Percentiles rank a stretch among this genome's conserved stretches.
Evolutionary conservation across 2,888 invertebrate species (phyloP).

Genomic region (Iselma pallidipennis): DNA sequence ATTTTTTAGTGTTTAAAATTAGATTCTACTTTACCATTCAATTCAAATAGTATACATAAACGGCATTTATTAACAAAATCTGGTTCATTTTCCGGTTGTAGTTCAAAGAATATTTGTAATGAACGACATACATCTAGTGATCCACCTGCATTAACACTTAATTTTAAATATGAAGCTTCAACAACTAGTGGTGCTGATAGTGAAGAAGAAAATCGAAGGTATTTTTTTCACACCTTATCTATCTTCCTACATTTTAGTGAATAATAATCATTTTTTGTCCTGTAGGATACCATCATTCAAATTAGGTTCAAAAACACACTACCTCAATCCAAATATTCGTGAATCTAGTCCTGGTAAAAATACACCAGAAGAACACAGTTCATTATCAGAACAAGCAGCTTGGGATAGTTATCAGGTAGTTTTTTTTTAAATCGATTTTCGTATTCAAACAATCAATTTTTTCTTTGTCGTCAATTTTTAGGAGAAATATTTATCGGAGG

Average conservation of each 20-base stretch:
- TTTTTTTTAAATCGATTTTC: conserved; percentile 15
- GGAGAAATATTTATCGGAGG: conserved; percentile 91
- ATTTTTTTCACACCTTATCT: no score
- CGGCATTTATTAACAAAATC: conserved; percentile 65
- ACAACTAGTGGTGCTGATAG: conserved; percentile 70
- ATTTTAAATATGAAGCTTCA: conserved; percentile 62
- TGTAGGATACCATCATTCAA: conserved; percentile 65
- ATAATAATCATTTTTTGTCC: no score
- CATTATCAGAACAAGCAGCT: conserved; percentile 89
- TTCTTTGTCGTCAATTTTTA: conserved; percentile 57
- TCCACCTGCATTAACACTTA: conserved; percentile 62
- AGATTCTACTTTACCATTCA: conserved; percentile 37
- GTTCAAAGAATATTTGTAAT: conserved; percentile 61
- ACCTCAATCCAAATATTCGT: conserved; percentile 51
- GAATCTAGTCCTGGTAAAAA: conserved; percentile 57
- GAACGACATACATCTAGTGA: conserved; percentile 66
- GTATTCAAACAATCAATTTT: conserved; percentile 16
- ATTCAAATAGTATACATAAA: conserved; percentile 26
- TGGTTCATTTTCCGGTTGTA: conserved; percentile 70
- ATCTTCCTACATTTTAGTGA: no score
- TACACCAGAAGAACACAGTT: conserved; percentile 75
- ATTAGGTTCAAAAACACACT: conserved; percentile 60
- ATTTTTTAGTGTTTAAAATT: conserved; percentile 42
- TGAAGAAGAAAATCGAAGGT: conserved; percentile 62
- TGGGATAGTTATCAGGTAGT: conserved; percentile 93